These are phyloP conservation scores for Phyllotis vaccarum DNA, from an alignment of 2,797 vertebrate genomes.

Conservation along the genomic window DNA sequence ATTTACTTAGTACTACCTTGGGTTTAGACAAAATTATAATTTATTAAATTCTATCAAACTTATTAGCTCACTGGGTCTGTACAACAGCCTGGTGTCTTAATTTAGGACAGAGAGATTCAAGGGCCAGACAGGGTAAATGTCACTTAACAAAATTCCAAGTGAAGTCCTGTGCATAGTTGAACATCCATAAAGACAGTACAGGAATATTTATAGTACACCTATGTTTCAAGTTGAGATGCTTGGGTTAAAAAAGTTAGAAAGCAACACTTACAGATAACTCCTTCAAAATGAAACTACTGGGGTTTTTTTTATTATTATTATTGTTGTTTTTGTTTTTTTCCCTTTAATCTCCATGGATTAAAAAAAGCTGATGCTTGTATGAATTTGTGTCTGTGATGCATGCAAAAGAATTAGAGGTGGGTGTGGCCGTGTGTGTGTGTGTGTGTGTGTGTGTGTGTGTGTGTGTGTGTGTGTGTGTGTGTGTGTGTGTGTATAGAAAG, in stretches of 20 bases:
- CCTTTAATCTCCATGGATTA: not conserved
- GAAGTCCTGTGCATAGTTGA: not conserved
- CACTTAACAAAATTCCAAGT: not conserved
- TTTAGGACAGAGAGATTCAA: not conserved
- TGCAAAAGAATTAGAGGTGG: not conserved
- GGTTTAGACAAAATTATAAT: slow-evolving; percentile 53
- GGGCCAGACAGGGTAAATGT: not conserved
- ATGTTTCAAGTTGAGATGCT: not conserved
- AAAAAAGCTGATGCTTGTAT: not conserved
- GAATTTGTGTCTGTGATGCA: not conserved
- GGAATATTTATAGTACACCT: not conserved
- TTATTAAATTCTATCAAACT: slow-evolving; percentile 52
- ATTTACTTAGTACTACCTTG: slow-evolving; percentile 44
- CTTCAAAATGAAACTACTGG: slow-evolving; percentile 29
- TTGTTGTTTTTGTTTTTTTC: too few species aligned
- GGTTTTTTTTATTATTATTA: too few species aligned
- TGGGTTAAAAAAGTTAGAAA: slow-evolving; percentile 30
- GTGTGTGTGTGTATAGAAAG: not conserved
- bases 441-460: not conserved
- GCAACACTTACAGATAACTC: slow-evolving; percentile 8
- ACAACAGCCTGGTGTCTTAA: not conserved
- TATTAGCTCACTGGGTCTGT: not conserved
- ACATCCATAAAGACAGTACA: not conserved
- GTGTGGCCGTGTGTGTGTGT: too few species aligned
- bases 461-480: not conserved